Conservation (phyloP, 2,113 vertebrate genomes). For the Oreochromis spilurus region DNA sequence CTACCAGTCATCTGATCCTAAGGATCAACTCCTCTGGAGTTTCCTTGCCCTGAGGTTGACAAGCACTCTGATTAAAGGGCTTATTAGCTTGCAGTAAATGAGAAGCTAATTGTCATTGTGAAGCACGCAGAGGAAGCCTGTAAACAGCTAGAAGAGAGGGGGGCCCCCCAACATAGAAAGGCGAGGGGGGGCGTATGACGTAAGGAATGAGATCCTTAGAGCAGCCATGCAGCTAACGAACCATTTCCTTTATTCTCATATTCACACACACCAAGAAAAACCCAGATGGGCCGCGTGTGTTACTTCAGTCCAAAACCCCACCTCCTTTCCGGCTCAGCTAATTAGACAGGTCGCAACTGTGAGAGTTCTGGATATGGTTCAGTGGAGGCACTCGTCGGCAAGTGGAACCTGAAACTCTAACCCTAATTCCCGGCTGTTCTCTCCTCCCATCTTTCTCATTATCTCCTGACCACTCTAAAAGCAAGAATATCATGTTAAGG, state of each 20-base stretch:
- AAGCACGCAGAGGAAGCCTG: slow-evolving; percentile 37
- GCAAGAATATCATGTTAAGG: slow-evolving; percentile 48
- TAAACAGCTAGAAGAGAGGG: slow-evolving; percentile 27
- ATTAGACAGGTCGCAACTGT: slow-evolving; percentile 65
- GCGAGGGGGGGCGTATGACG: slow-evolving; percentile 19
- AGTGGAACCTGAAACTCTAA: slow-evolving; percentile 59
- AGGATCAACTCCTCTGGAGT: slow-evolving; percentile 54
- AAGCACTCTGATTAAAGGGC: slow-evolving; percentile 67
- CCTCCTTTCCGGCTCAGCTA: slow-evolving; percentile 39
- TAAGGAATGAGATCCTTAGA: slow-evolving; percentile 56
- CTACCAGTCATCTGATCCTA: slow-evolving; percentile 56
- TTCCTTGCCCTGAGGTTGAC: slow-evolving; percentile 55
- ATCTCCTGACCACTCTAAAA: slow-evolving; percentile 34
- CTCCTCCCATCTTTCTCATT: slow-evolving; percentile 11
- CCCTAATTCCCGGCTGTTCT: slow-evolving; percentile 15
- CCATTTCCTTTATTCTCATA: slow-evolving; percentile 56
- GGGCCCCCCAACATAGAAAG: slow-evolving; percentile 10
- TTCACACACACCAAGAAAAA: slow-evolving; percentile 18
- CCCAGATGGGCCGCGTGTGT: slow-evolving; percentile 32
- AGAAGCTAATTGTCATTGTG: slow-evolving; percentile 57
- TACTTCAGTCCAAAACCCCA: neutral
- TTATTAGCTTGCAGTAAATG: slow-evolving; percentile 61
- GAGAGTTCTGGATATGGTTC: slow-evolving; percentile 53
- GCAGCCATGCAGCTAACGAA: slow-evolving; percentile 46
- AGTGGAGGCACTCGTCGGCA: slow-evolving; percentile 43